These are phyloP conservation scores for Ptiloglossa arizonensis DNA, from an alignment of 1,140 invertebrate species.

Conservation along the genomic window DNA sequence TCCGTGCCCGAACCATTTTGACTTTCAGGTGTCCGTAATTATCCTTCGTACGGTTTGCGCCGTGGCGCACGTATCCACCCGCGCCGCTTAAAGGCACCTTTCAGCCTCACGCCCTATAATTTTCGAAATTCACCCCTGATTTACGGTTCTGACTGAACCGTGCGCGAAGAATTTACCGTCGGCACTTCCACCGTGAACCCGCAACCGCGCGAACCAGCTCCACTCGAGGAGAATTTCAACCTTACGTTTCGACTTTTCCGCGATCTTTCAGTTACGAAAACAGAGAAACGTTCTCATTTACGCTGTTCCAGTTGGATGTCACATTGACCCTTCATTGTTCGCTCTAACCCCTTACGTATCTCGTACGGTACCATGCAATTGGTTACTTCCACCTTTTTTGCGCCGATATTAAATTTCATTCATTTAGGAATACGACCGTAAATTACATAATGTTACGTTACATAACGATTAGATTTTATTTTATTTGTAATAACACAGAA, in stretches of 20 bases:
- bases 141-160: conserved; percentile 60
- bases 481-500: too few relatives aligned
- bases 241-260: neutral
- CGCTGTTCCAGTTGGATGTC: too few relatives aligned
- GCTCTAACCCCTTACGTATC: too few relatives aligned
- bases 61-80: conserved; percentile 58
- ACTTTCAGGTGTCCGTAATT: conserved; percentile 79
- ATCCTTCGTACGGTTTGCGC: conserved; percentile 55
- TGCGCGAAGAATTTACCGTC: neutral
- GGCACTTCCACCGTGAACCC: neutral
- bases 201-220: neutral
- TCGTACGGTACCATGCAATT: too few relatives aligned
- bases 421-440: too few relatives aligned
- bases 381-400: too few relatives aligned
- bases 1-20: conserved; percentile 68
- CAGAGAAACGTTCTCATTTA: too few relatives aligned
- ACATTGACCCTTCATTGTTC: too few relatives aligned
- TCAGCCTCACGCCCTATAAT: conserved; percentile 75
- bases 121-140: conserved; percentile 75
- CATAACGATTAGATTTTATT: too few relatives aligned
- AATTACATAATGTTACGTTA: too few relatives aligned
- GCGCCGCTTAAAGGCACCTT: conserved; percentile 66
- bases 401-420: too few relatives aligned
- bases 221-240: conserved; percentile 6
- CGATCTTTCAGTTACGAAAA: neutral